These are phyloP conservation scores for Armadillidium nasatum DNA, from an alignment of 1,140 invertebrate genomes.

Conservation along the genomic window DNA sequence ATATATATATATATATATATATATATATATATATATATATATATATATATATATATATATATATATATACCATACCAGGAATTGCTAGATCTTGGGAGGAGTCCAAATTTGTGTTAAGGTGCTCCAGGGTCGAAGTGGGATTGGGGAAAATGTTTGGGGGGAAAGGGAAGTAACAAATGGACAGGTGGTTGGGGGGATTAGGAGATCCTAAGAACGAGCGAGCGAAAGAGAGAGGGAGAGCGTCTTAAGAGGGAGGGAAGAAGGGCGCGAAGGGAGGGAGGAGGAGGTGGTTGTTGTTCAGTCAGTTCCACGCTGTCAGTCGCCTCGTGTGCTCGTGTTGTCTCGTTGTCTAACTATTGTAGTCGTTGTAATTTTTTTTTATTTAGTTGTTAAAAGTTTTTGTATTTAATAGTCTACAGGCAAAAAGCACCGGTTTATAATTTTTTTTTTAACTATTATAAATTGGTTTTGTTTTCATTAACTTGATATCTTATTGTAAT, in stretches of 20 bases:
- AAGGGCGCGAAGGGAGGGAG: slow-evolving; percentile 1
- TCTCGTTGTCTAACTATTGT: neutral
- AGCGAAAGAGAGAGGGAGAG: neutral
- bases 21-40: too few relatives aligned
- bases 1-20: too few relatives aligned
- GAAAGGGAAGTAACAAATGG: neutral
- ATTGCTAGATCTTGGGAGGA: neutral
- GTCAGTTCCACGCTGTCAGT: neutral
- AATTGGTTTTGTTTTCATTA: too few relatives aligned
- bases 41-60: too few relatives aligned
- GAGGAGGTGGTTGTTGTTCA: neutral
- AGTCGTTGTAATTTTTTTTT: neutral
- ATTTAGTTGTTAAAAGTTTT: neutral
- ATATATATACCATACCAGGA: neutral
- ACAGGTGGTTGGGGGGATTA: neutral
- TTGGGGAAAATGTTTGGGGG: neutral
- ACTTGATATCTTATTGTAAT: neutral
- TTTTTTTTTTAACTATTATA: too few relatives aligned
- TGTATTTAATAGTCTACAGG: too few relatives aligned
- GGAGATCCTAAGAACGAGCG: neutral
- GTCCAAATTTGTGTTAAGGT: neutral
- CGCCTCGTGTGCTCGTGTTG: neutral
- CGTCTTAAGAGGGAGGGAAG: slow-evolving; percentile 6
- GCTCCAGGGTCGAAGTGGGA: slow-evolving; percentile 9
- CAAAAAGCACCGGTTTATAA: too few relatives aligned